Conservation (phyloP, 2,113 vertebrate species). For the Cochlearius cochlearius region DNA sequence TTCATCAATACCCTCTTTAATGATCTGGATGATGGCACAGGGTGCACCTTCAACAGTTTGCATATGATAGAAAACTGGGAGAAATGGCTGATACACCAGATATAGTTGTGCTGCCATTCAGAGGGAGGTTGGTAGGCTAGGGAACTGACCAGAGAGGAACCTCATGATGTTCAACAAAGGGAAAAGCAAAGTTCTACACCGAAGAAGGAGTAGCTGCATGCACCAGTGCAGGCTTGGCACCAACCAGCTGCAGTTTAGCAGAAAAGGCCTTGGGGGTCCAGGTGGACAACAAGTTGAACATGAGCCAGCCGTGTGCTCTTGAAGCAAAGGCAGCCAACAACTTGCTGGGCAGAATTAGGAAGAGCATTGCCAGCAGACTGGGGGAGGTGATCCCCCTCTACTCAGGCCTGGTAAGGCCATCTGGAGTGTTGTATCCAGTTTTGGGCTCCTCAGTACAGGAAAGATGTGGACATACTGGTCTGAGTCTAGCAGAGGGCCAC, state of each 20-base stretch:
- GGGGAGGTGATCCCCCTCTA: neutral
- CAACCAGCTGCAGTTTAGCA: neutral
- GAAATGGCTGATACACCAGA: neutral
- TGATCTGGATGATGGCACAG: neutral
- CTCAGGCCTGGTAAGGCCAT: neutral
- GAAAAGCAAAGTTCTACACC: neutral
- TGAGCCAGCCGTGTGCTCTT: neutral
- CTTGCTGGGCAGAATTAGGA: neutral
- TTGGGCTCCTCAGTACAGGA: neutral
- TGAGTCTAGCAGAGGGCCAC: neutral
- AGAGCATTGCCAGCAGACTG: neutral
- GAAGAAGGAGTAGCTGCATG: neutral
- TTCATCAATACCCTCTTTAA: neutral
- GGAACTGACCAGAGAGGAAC: neutral
- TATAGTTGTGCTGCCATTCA: neutral
- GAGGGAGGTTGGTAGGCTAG: neutral
- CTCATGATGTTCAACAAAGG: neutral
- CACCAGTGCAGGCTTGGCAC: neutral
- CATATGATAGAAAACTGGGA: neutral
- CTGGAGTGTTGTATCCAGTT: neutral
- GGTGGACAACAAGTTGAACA: neutral
- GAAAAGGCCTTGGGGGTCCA: neutral
- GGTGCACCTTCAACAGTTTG: neutral
- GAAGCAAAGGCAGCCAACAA: neutral
- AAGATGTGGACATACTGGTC: neutral